Evolutionary conservation across 2,797 vertebrate genomes (phyloP), one percentile per base, ranked within the genome.

Genomic region (Loriculus beryllinus): DNA sequence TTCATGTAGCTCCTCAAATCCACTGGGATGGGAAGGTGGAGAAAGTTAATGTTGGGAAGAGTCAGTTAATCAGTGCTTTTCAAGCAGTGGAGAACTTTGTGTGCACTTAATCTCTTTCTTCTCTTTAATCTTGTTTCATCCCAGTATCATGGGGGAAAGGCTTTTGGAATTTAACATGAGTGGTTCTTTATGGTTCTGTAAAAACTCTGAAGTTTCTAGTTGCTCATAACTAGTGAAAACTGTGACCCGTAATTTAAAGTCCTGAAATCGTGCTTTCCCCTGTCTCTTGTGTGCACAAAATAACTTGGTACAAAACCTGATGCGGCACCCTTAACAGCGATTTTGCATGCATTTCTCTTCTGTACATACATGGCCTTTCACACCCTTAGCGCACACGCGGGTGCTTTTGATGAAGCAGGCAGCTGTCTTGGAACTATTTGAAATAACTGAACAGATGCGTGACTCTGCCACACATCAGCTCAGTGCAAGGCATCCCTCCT

Each of bases 391-490:
- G 48, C 63, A 56, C 63, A 56, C 0, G 0, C 0, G 23, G 74
- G 80, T 74, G 70, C 75, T 90, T 86, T 76, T 74, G 88, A 48
- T 82, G 88, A 45, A 83, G 57, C 35, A 68, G 85, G 39, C 91
- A 93, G 72, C 81, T 96, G 92, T 70, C 89, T 93, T 77, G 52
- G 89, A 76, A 52, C 62, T 75, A 20, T 51, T 29, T 43, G 78
- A 87, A 82, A 70, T 82, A 89, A 71, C 63, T 23, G 56, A 92
- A 67, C 92, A 96, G 90, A 87, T 85, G 83, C 70, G 49, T 48
- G 75, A 12, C 60, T 82, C 22, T 85, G 83, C 78, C 49, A 60
- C 78, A 45, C 78, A 51, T 49, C 83, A 79, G 56, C 74, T 94
- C 59, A 17, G 67, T 59, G 76, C 37, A 35, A 75, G 78, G 86